A percentile compares a stretch with the other conserved stretches of the same genome.
Evolutionary conservation across 1,140 invertebrate genomes (phyloP).

Genomic region (Lepidurus couesii): DNA sequence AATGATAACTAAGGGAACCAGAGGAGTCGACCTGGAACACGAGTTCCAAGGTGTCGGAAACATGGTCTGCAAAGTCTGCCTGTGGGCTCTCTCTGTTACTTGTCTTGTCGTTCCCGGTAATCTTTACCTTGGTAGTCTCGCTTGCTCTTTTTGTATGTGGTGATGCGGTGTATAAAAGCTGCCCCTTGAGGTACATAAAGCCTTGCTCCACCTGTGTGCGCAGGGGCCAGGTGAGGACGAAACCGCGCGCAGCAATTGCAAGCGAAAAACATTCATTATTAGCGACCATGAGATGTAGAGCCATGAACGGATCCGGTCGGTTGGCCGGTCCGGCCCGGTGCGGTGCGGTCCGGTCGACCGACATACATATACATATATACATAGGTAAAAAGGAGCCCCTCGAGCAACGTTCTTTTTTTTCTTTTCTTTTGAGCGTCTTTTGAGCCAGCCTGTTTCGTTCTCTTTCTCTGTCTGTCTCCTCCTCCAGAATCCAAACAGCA

Average conservation of each 20-base stretch:
- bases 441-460: neutral
- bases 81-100: neutral
- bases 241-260: neutral
- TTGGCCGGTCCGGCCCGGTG: no score
- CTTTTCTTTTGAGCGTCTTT: neutral
- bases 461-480: neutral
- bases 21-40: slow-evolving; percentile 12
- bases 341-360: no score
- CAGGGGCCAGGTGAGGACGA: neutral
- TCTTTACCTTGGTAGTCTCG: neutral
- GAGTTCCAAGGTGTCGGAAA: slow-evolving; percentile 21
- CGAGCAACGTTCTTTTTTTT: neutral
- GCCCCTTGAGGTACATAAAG: neutral
- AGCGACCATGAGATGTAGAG: neutral
- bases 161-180: neutral
- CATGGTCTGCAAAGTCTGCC: neutral
- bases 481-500: slow-evolving; percentile 2
- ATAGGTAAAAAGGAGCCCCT: no score
- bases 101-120: neutral
- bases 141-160: slow-evolving; percentile 1
- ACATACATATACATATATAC: no score
- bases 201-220: neutral
- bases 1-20: neutral
- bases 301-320: neutral
- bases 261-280: neutral